Evolutionary conservation across 2,797 vertebrate species (phyloP).

Genomic region (Sus cebifrons): DNA sequence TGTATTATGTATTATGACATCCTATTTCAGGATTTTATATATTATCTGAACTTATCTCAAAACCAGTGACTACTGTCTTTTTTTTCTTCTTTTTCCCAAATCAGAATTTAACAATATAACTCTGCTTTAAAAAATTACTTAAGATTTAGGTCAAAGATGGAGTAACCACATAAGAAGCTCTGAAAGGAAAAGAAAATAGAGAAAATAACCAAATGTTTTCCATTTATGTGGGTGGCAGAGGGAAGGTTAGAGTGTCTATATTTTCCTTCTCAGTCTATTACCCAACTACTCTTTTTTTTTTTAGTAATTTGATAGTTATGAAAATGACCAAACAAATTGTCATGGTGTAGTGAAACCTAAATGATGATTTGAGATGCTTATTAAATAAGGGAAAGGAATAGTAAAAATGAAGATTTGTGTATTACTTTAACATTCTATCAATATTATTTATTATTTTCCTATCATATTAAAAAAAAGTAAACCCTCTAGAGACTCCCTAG

Average conservation of each 20-base stretch:
- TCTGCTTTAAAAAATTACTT: constrained; percentile 58
- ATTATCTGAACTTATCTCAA: background rate
- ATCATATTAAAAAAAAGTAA: background rate
- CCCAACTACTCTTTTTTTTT: background rate
- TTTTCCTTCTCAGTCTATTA: constrained; percentile 51
- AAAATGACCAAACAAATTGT: background rate
- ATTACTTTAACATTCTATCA: background rate
- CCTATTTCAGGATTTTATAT: background rate
- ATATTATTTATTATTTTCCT: constrained; percentile 6
- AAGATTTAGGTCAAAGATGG: constrained; percentile 69
- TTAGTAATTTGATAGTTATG: background rate
- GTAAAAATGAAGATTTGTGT: background rate
- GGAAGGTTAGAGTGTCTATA: background rate
- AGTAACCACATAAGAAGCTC: constrained; percentile 65
- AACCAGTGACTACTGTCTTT: background rate
- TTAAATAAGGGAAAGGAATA: constrained; percentile 1
- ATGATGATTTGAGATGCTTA: constrained; percentile 9
- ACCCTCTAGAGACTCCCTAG: background rate
- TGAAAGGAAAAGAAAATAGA: constrained; percentile 61
- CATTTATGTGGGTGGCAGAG: constrained; percentile 8
- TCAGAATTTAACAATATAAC: background rate
- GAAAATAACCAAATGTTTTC: constrained; percentile 66
- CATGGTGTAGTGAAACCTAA: background rate
- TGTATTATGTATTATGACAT: background rate
- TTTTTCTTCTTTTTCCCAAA: constrained; percentile 24